Percentiles rank a stretch among this genome's conserved stretches.
Conservation (phyloP, 2,888 invertebrate species). For the Sericinus montela region DNA sequence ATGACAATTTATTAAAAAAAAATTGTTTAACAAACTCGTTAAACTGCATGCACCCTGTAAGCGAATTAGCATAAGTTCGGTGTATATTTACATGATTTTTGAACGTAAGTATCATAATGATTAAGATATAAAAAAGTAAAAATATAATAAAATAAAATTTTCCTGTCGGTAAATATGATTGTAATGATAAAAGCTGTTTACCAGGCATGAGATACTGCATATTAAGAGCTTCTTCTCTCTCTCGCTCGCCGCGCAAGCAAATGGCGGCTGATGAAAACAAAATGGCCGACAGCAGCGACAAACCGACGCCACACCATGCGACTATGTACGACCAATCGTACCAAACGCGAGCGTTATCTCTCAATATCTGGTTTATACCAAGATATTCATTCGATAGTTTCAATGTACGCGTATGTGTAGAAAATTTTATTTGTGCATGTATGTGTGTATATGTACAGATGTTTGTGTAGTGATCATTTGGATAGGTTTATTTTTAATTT, state of each 20-base stretch:
- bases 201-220: constrained; percentile 99
- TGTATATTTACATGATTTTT: constrained; percentile 17
- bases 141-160: neutral
- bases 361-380: constrained; percentile 85
- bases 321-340: constrained; percentile 99
- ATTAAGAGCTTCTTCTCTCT: constrained; percentile 96
- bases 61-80: constrained; percentile 18
- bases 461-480: constrained; percentile 5
- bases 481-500: constrained; percentile 18
- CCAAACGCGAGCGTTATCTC: constrained; percentile 89
- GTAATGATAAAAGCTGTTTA: constrained; percentile 62
- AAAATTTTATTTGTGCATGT: neutral
- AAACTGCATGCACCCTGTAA: constrained; percentile 21
- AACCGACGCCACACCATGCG: constrained; percentile 97
- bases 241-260: constrained; percentile 95
- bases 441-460: constrained; percentile 11
- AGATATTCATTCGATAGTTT: constrained; percentile 19
- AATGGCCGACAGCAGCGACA: constrained; percentile 93
- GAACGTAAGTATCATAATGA: neutral
- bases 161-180: constrained; percentile 5
- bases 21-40: constrained; percentile 16
- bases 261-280: constrained; percentile 96
- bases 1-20: neutral
- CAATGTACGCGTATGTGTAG: constrained; percentile 4
- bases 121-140: neutral